Percentiles rank a stretch among this genome's conserved stretches.
Evolutionary conservation across 2,888 invertebrate species (phyloP).

Genomic region (Rosalia funebris): DNA sequence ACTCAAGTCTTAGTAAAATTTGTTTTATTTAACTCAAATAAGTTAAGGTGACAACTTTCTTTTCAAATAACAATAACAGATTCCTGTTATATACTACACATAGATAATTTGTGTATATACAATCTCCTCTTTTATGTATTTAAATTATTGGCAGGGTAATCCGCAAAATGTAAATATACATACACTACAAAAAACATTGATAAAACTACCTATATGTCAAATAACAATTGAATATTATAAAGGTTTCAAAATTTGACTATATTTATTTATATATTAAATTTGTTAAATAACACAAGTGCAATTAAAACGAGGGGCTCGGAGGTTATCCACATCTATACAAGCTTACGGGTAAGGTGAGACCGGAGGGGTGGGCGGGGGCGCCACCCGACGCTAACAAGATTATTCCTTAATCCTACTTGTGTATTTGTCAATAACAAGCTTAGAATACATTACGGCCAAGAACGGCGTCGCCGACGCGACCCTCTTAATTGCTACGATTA

Average conservation of each 20-base stretch:
- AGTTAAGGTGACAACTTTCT: slow-evolving; percentile 64
- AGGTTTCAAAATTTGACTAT: slow-evolving; percentile 58
- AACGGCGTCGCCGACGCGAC: neutral
- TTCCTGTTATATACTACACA: slow-evolving; percentile 63
- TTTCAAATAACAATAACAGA: slow-evolving; percentile 64
- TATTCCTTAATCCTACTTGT: slow-evolving; percentile 48
- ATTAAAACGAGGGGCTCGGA: slow-evolving; percentile 53
- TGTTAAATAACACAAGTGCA: slow-evolving; percentile 60
- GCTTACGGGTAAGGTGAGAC: slow-evolving; percentile 40
- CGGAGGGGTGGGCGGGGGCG: no score
- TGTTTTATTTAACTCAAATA: slow-evolving; percentile 65
- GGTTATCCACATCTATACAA: slow-evolving; percentile 60
- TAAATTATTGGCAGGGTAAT: slow-evolving; percentile 57
- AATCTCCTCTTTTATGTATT: slow-evolving; percentile 45
- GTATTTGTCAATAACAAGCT: slow-evolving; percentile 46
- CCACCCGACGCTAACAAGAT: slow-evolving; percentile 54
- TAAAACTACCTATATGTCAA: slow-evolving; percentile 63
- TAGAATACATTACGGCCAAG: slow-evolving; percentile 18
- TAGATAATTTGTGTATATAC: slow-evolving; percentile 64
- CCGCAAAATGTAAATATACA: slow-evolving; percentile 57
- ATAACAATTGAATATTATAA: slow-evolving; percentile 62
- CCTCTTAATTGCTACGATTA: no score
- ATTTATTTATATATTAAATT: slow-evolving; percentile 54
- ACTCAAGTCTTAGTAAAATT: slow-evolving; percentile 59
- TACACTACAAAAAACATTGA: slow-evolving; percentile 64